Conservation (phyloP, 2,797 vertebrate genomes). For the Fundulus diaphanus region DNA sequence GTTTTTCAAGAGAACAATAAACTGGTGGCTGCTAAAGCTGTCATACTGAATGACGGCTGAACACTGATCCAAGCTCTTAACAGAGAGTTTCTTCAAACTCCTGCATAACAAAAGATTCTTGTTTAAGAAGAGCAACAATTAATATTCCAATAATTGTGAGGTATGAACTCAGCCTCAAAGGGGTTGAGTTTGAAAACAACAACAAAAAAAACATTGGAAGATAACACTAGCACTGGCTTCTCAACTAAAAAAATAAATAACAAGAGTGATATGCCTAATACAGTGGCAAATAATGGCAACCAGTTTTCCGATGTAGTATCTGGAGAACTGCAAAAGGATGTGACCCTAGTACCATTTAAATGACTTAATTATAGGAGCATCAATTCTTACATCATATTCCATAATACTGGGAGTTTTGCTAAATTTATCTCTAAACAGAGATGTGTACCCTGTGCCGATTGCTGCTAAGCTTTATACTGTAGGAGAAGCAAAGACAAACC, state of each 20-base stretch:
- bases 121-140: not conserved
- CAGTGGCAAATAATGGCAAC: not conserved
- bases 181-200: not conserved
- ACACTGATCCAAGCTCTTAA: not conserved
- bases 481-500: constrained; percentile 29
- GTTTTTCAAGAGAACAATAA: too few relatives aligned
- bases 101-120: not conserved
- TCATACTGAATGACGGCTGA: not conserved
- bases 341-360: not conserved
- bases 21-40: too few relatives aligned
- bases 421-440: constrained; percentile 5
- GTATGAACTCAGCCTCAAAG: not conserved
- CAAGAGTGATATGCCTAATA: not conserved
- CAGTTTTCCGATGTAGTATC: not conserved
- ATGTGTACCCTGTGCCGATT: not conserved
- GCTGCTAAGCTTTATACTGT: not conserved
- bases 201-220: not conserved
- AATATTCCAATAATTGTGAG: not conserved
- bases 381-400: not conserved
- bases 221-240: not conserved
- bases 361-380: not conserved
- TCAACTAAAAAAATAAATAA: not conserved
- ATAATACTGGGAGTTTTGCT: not conserved
- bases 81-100: not conserved
- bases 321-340: too few relatives aligned